A percentile compares a stretch with the other conserved stretches of the same genome.
phyloP scores from a whole-genome alignment of 1,140 invertebrate species.

The Drosophila subpulchrella region DNA sequence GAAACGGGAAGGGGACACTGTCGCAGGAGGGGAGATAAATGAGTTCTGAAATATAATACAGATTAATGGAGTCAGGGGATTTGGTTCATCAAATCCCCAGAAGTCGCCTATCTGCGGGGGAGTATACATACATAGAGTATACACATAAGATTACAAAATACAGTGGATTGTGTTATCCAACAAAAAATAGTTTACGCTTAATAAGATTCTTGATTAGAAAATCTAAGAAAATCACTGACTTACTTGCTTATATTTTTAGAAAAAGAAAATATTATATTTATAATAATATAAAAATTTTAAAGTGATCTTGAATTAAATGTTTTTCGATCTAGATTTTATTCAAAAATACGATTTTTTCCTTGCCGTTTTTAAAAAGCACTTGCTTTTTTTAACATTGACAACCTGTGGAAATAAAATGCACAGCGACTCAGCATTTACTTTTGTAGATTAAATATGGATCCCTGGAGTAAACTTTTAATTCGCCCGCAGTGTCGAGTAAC shows the following conservation, averaged over 20 bases:
- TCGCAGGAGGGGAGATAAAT: slow-evolving; percentile 15
- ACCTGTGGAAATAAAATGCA: neutral
- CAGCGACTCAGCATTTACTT: neutral
- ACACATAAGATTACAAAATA: neutral
- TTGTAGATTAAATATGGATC: neutral
- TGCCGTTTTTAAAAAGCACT: no score
- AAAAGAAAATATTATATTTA: no score
- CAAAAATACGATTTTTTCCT: no score
- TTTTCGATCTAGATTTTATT: no score
- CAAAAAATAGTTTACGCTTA: no score
- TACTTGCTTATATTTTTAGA: no score
- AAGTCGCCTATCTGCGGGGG: neutral
- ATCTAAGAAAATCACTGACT: no score
- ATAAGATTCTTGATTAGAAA: no score
- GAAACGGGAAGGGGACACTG: neutral
- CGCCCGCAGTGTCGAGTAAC: slow-evolving; percentile 2
- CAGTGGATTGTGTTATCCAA: no score
- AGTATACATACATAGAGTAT: neutral
- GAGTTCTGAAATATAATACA: slow-evolving; percentile 33
- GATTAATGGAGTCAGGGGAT: slow-evolving; percentile 38
- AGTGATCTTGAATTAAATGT: no score
- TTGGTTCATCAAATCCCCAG: slow-evolving; percentile 15
- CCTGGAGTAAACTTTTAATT: slow-evolving; percentile 18
- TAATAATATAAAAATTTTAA: no score
- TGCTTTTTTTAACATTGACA: no score